Percentiles rank a stretch among this genome's conserved stretches.
Conservation (phyloP, 2,797 vertebrate species). For the Oreochromis grahami region DNA sequence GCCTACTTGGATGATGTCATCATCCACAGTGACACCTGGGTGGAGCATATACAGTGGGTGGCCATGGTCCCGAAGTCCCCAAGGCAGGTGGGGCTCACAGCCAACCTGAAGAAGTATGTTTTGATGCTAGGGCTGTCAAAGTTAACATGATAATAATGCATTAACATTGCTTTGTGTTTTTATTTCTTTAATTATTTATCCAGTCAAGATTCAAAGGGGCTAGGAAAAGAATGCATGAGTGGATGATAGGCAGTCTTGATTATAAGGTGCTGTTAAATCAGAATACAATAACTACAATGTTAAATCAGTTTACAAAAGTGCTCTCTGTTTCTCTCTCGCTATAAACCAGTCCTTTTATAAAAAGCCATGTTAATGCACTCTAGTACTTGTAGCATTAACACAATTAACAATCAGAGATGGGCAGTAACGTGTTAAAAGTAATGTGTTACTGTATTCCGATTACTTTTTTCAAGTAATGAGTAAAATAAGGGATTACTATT, state of each 20-base stretch:
- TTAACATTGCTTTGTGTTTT: neutral
- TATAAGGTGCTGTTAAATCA: neutral
- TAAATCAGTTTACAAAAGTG: neutral
- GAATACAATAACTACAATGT: neutral
- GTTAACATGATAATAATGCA: neutral
- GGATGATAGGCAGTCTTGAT: neutral
- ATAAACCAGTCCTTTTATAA: neutral
- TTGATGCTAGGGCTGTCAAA: neutral
- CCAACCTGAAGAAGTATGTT: neutral
- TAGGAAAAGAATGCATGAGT: neutral
- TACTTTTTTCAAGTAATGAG: neutral
- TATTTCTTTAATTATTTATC: neutral
- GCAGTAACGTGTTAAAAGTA: neutral
- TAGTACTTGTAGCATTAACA: neutral
- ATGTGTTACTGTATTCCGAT: neutral
- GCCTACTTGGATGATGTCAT: neutral
- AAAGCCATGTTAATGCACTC: neutral
- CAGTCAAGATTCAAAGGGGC: neutral
- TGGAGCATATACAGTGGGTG: neutral
- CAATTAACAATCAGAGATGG: neutral
- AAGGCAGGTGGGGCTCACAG: neutral
- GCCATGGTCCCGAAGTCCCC: neutral
- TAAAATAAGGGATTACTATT: neutral
- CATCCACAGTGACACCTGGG: neutral
- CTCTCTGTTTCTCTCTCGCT: neutral